Evolutionary conservation across 2,797 vertebrate genomes (phyloP).

Genomic region (Acanthornis magna): DNA sequence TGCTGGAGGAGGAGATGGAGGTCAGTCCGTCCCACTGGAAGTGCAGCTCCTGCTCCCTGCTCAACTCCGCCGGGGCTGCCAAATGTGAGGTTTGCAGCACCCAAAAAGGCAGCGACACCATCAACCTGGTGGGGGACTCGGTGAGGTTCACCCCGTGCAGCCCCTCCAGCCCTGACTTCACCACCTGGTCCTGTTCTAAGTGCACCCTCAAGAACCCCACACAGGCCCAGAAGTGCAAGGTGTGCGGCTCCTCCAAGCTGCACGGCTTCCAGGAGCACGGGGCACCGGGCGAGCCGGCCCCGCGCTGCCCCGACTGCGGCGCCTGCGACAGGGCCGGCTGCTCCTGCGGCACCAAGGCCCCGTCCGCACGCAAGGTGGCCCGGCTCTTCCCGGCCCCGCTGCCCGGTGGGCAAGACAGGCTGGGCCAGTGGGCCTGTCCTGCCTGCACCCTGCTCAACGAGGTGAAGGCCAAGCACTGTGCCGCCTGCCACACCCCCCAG

Average conservation of each 20-base stretch:
- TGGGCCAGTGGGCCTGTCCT: conserved; percentile 88
- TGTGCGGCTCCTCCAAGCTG: conserved; percentile 90
- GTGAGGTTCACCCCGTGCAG: conserved; percentile 92
- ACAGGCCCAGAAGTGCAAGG: conserved; percentile 83
- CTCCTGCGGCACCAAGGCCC: conserved; percentile 47
- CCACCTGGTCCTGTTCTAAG: conserved; percentile 93
- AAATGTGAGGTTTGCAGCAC: conserved; percentile 81
- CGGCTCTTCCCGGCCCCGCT: conserved; percentile 72
- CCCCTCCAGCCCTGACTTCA: conserved; percentile 94
- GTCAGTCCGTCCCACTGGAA: conserved; percentile 77
- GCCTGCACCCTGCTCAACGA: conserved; percentile 94
- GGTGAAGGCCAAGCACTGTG: conserved; percentile 87
- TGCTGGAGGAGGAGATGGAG: conserved; percentile 86
- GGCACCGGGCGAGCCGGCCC: not conserved
- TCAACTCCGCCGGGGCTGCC: conserved; percentile 63
- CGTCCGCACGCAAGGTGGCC: conserved; percentile 77
- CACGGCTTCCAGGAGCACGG: conserved; percentile 90
- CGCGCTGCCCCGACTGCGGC: conserved; percentile 78
- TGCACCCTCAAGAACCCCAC: conserved; percentile 94
- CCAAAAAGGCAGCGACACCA: conserved; percentile 80
- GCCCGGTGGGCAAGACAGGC: conserved; percentile 71
- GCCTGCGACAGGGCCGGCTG: conserved; percentile 48
- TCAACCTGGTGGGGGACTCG: conserved; percentile 87
- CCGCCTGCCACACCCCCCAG: conserved; percentile 92
- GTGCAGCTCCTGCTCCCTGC: conserved; percentile 82